Evolutionary conservation across 1,140 invertebrate genomes (phyloP), one percentile per base, ranked within the genome.

Genomic region (Saxidomus purpurata): DNA sequence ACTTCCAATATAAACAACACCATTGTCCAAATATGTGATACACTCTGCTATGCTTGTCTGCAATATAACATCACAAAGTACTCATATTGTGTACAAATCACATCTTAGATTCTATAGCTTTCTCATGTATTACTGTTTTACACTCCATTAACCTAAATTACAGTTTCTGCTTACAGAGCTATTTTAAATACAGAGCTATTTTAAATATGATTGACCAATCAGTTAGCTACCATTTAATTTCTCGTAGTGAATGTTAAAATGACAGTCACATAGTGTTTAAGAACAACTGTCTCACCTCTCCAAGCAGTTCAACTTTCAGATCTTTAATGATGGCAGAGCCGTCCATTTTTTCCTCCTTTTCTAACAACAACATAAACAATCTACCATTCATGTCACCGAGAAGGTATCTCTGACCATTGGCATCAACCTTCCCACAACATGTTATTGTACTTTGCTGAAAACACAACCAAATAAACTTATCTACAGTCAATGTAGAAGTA

Each of bases 11-110:
- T 99, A 99, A 74, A 99, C 97, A 36, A 99, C 99, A 61, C 98
- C 98, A 96, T 99, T 99, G 95, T 99, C 99, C 71, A 99, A 96
- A 94, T 99, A 99, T n/a, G 99, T 99, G 94, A 99, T 98, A 94
- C 98, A 99, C 96, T 99, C 99, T 3, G 99, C 98, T 91, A 99
- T 99, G 22, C 98, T 98, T 52, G 99, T 99, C 96, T 99, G 92
- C 28, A 93, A 93, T 8, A 43, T 43, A 43, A 8, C 43, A 43
- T n/a, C n/a, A n/a, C n/a, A n/a, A n/a, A n/a, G n/a, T n/a, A n/a
- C n/a, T n/a, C n/a, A n/a, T n/a, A n/a, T n/a, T n/a, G n/a, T n/a
- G n/a, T n/a, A n/a, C n/a, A n/a, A n/a, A n/a, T n/a, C n/a, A n/a
- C n/a, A n/a, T n/a, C n/a, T n/a, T n/a, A n/a, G n/a, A n/a, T n/a